Evolutionary conservation across 2,888 invertebrate genomes (phyloP).

Genomic region (Cryptocheilus praepositus): DNA sequence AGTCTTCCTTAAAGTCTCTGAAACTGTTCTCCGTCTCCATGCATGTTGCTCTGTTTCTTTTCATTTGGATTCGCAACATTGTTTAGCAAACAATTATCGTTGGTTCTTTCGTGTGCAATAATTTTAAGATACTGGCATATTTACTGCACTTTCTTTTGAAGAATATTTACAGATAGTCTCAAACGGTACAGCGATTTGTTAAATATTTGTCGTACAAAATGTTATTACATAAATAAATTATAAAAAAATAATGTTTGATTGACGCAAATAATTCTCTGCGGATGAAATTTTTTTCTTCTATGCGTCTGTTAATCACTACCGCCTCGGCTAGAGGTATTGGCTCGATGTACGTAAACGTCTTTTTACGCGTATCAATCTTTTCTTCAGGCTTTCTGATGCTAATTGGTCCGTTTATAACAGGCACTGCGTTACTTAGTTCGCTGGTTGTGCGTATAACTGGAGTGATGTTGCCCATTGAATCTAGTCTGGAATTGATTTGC

Average conservation of each 20-base stretch:
- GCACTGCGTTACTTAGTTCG: constrained; percentile 70
- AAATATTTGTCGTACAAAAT: too few relatives aligned
- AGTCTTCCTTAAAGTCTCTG: too few relatives aligned
- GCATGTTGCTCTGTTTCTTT: too few relatives aligned
- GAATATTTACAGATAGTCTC: constrained; percentile 26
- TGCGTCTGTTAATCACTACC: constrained; percentile 67
- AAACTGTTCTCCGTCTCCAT: too few relatives aligned
- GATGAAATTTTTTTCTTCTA: constrained; percentile 71
- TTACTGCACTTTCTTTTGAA: constrained; percentile 6
- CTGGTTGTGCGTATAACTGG: constrained; percentile 66
- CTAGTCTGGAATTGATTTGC: constrained; percentile 63
- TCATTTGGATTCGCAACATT: constrained; percentile 6
- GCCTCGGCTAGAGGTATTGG: constrained; percentile 69
- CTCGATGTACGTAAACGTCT: constrained; percentile 65
- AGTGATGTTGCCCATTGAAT: constrained; percentile 65
- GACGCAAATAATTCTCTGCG: constrained; percentile 57
- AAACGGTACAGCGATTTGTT: constrained; percentile 15
- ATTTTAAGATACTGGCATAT: constrained; percentile 16
- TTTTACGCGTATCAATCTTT: constrained; percentile 55
- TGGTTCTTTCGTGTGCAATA: constrained; percentile 16
- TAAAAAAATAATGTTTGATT: constrained; percentile 61
- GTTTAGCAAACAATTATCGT: not conserved
- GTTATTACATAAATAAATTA: too few relatives aligned
- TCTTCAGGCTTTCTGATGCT: constrained; percentile 57
- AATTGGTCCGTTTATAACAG: constrained; percentile 77